Evolutionary conservation across 2,797 vertebrate species (phyloP).

Genomic region (Rhinogobio ventralis): DNA sequence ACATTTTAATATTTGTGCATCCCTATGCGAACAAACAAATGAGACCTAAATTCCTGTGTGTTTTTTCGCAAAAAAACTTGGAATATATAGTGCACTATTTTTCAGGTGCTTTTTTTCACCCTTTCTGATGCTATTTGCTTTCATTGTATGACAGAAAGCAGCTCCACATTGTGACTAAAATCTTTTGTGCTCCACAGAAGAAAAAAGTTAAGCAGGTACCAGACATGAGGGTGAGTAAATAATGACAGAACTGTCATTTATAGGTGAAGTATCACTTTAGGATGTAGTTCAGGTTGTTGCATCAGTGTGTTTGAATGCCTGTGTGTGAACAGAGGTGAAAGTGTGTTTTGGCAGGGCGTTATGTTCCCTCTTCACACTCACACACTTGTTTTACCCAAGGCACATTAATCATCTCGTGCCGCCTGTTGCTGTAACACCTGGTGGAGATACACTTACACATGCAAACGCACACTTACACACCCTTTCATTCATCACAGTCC

Average conservation of each 20-base stretch:
- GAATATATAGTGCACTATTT: background rate
- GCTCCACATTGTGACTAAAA: background rate
- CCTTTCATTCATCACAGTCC: conserved; percentile 31
- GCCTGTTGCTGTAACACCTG: conserved; percentile 46
- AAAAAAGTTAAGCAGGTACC: background rate
- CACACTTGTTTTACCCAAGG: conserved; percentile 5
- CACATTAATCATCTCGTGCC: conserved; percentile 35
- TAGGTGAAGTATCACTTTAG: background rate
- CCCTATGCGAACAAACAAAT: background rate
- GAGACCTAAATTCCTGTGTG: background rate
- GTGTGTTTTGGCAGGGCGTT: conserved; percentile 34
- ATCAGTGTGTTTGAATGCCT: background rate
- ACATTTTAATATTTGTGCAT: background rate
- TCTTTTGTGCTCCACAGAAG: background rate
- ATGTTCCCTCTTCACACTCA: conserved; percentile 9
- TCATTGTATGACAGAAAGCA: background rate
- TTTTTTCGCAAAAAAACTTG: background rate
- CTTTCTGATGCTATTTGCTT: background rate
- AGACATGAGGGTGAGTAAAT: background rate
- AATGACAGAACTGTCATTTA: background rate
- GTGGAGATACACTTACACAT: conserved; percentile 31
- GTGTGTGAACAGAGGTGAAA: conserved; percentile 26
- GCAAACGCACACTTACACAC: conserved; percentile 39
- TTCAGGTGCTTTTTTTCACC: background rate
- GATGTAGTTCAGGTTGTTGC: background rate